Base-by-base conservation (phyloP, 1,140 invertebrate species). In the Cotesia glomerata region DNA sequence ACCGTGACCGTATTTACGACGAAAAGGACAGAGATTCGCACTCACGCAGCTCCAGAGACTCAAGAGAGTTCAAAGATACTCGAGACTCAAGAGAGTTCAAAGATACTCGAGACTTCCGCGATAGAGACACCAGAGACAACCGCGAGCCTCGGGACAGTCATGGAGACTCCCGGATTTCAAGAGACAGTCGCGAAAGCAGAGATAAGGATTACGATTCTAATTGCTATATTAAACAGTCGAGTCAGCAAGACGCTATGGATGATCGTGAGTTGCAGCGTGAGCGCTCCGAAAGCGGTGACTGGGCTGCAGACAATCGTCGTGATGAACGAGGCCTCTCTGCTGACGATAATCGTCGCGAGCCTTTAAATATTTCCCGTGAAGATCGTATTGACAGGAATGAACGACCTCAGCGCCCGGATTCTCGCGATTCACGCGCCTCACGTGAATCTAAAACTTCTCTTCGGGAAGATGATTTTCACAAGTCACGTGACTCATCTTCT, bases 321-420 rank as follows among this genome's bases (percentile, higher is more conserved):
- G 78, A 80, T 35, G 74, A 75, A 8, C 77, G 75, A 18, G 78
- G 77, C 0, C 71, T 78, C 18, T 77, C 39, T 11, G 11, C 75
- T 7, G 73, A 74, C 7, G 81, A 84, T 14, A 73, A 62, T 45
- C 79, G 80, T 66, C 81, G 80, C 7, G 80, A 79, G 3, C 58
- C 74, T 4, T 73, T 45, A 7, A 2, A 9, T 5, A 45, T 71
- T 5, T 49, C 65, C 5, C 76, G 81, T 0, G 82, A 84, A 4
- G 84, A 86, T 4, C 80, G 82, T 32, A 70, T 81, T 14, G 83
- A 86, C 49, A 82, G 86, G 4, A 83, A 82, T 39, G 89, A 89
- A 63, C 84, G 89, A 7, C 90, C 90, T 0, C 88, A 89, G n/a
- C 83, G 89, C 71, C 90, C 90, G 1, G 91, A 91, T 76, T 90